Percentiles rank a stretch among this genome's conserved stretches.
These are phyloP conservation scores for Stichodactyla mertensii DNA, from an alignment of 64 coral and sea anemone species.

Conservation along the genomic window DNA sequence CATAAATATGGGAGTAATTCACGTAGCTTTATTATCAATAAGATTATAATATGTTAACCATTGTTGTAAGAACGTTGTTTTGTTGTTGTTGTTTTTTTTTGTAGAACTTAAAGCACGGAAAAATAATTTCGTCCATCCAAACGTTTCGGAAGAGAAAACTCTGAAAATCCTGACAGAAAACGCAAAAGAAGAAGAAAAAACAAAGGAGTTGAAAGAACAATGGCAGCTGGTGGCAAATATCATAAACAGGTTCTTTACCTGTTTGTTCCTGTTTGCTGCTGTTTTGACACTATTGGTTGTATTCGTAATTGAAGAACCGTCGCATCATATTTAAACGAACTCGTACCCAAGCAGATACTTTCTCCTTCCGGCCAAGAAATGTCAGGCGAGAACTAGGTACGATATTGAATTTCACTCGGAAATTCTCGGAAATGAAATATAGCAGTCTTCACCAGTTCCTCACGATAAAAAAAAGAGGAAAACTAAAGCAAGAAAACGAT, in stretches of 20 bases:
- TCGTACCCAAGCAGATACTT: too few species aligned
- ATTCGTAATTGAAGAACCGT: conserved; percentile 32
- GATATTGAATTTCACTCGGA: not conserved
- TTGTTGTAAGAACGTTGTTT: not conserved
- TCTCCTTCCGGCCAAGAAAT: too few species aligned
- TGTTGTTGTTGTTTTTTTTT: conserved; percentile 12
- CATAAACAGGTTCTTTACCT: conserved; percentile 78
- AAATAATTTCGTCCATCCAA: not conserved
- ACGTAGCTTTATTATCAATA: too few species aligned
- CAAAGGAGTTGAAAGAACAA: conserved; percentile 47
- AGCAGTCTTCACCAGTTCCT: not conserved
- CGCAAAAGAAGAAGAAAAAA: conserved; percentile 64
- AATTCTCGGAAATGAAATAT: not conserved
- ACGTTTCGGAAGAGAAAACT: conserved; percentile 22
- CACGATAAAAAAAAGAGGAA: not conserved
- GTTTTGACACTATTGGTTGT: conserved; percentile 71
- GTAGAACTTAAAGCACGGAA: not conserved
- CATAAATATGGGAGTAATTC: too few species aligned
- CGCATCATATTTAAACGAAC: not conserved
- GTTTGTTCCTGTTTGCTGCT: conserved; percentile 64
- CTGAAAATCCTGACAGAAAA: conserved; percentile 64
- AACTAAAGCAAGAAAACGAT: not conserved
- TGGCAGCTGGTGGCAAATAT: conserved; percentile 86
- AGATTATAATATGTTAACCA: too few species aligned
- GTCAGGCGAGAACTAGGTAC: too few species aligned